Evolutionary conservation across 1,140 invertebrate species (phyloP), one percentile per base, ranked within the genome.

Genomic region (Oedothorax gibbosus): DNA sequence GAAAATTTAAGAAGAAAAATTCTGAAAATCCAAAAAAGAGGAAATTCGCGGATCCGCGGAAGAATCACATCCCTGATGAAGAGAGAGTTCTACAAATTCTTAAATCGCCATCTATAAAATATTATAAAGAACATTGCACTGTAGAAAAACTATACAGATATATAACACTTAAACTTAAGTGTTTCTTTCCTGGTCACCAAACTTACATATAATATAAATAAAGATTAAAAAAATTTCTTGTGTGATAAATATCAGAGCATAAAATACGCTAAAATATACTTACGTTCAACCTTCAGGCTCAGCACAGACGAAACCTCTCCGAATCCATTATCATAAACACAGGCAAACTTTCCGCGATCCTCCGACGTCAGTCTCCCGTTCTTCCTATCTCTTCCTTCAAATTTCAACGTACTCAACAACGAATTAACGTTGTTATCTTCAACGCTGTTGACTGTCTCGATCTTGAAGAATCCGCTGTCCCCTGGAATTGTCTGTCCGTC

Each of bases 321-420:
- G 2, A 97, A 95, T 89, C 96, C 95, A 88, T 98, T 98, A 88
- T 95, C 94, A 89, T 97, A 97, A 11, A 94, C 92, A 89, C 96
- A 98, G 5, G 94, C 93, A 89, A 97, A 98, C 49, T 94, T 93
- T 21, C 96, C 97, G 12, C 96, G 92, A 90, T 98, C 96, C 35
- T 93, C 93, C 0, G 96, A 81, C 18, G 85, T 77, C 9, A 86
- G 15, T n/a, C 50, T 64, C 18, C 72, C 68, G 62, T 76, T 49
- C 72, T 87, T 86, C 62, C 96, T 91, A 0, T 93, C 93, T 85
- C 93, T 93, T 11, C 96, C 96, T 49, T 90, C 89, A 97, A 97
- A 86, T 88, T 93, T 93, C 9, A 97, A 90, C 57, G 94, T 95
- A 84, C 95, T 97, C 87, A 96, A 94, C 0, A 98, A 94, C 21